phyloP scores from a whole-genome alignment of 2,113 vertebrate genomes.

The Caretta caretta region DNA sequence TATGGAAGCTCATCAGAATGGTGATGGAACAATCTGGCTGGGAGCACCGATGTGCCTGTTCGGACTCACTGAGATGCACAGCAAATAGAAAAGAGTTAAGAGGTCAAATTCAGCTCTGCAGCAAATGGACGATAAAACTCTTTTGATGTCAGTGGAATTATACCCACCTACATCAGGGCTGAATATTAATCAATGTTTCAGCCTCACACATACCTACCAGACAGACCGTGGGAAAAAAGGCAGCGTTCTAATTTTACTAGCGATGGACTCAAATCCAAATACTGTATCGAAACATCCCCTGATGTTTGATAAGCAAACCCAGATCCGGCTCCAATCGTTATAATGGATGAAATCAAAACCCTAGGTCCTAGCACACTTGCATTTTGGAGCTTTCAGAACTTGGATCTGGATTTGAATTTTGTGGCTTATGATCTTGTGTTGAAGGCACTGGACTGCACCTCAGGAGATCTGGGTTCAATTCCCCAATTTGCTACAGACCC shows the following conservation, averaged over 20 bases:
- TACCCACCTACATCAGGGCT: background rate
- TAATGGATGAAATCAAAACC: background rate
- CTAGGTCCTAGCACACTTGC: accelerated
- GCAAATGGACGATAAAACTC: too few species aligned
- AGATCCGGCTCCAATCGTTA: background rate
- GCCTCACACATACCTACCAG: accelerated
- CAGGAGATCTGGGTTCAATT: background rate
- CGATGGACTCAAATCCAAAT: background rate
- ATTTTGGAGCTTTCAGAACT: background rate
- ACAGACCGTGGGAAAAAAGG: background rate
- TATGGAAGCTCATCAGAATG: background rate
- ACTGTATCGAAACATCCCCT: too few species aligned
- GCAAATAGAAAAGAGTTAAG: background rate
- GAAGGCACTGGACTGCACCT: background rate
- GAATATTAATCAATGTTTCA: background rate
- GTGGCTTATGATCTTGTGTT: background rate
- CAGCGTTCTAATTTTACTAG: background rate
- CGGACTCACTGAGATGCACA: background rate
- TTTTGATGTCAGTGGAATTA: background rate
- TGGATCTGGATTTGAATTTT: background rate
- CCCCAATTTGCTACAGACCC: background rate
- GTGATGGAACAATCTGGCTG: background rate
- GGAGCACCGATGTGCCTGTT: background rate
- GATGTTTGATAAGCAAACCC: too few species aligned
- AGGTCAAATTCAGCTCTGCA: background rate